phyloP scores from a whole-genome alignment of 1,140 invertebrate genomes.

The Drosophila hydei region DNA sequence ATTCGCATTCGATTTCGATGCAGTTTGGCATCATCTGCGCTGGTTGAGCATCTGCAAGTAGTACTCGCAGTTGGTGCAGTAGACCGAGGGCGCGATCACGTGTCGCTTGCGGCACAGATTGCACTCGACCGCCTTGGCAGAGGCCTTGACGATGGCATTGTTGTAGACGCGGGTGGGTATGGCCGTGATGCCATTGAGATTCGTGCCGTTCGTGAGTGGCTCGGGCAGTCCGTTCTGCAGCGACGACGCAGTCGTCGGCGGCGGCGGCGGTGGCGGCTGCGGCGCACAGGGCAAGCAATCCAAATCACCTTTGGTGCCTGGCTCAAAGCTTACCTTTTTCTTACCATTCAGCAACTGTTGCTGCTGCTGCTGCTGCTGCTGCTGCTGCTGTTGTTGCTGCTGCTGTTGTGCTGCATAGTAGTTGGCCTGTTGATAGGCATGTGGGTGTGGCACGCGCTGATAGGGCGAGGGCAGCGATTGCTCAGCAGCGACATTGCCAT shows the following conservation, averaged over 20 bases:
- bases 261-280: too few species aligned
- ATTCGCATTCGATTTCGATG: background rate
- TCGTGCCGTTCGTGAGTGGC: background rate
- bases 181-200: constrained; percentile 61
- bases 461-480: constrained; percentile 83
- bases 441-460: constrained; percentile 85
- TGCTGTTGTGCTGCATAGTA: constrained; percentile 34
- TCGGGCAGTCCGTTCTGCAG: constrained; percentile 64
- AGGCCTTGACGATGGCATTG: constrained; percentile 85
- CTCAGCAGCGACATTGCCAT: constrained; percentile 50
- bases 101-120: constrained; percentile 93
- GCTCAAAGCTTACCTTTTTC: constrained; percentile 89
- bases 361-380: constrained; percentile 42
- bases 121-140: constrained; percentile 86
- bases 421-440: constrained; percentile 75
- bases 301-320: constrained; percentile 86
- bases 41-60: constrained; percentile 90
- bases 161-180: constrained; percentile 80
- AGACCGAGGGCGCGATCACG: constrained; percentile 89
- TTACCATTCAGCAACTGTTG: constrained; percentile 60
- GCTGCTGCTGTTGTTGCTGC: constrained; percentile 44
- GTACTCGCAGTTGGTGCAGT: constrained; percentile 95
- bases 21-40: constrained; percentile 62
- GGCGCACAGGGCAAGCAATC: constrained; percentile 81
- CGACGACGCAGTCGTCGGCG: background rate